Evolutionary conservation across 2,113 vertebrate species (phyloP), one percentile per base, ranked within the genome.

Genomic region (Anarrhichthys ocellatus): DNA sequence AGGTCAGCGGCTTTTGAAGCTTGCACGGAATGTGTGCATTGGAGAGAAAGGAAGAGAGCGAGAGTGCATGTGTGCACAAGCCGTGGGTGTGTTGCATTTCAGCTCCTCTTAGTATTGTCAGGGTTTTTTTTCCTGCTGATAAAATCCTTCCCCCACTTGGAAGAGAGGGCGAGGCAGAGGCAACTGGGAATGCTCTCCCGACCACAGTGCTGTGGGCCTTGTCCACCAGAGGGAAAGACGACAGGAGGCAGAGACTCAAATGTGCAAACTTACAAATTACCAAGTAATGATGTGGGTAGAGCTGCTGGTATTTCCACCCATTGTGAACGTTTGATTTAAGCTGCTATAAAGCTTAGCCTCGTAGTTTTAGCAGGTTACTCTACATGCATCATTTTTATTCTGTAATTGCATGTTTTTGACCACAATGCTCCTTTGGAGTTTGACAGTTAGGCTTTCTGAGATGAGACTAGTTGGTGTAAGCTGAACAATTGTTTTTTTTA

Each of bases 1-100:
- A 90, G 89, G 87, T 94, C 93, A 94, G 89, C 87, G 90, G 86
- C 88, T 90, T 46, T 92, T 88, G 86, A 80, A 81, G 87, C 85
- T 86, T 69, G 82, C 88, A 81, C 50, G 54, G 85, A 84, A 79
- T 58, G 72, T 81, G 84, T 87, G 86, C 89, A 81, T 44, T 71
- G 81, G 84, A 84, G 89, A 90, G 85, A 90, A 86, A 89, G 82
- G 54, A 69, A 63, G 88, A 84, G 79, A 67, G 70, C 6, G 66
- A 78, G 87, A 61, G 81, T 89, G 73, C 59, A 75, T 82, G 79
- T 82, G 88, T 38, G 71, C 78, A 81, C 64, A 70, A 87, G 87
- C 88, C 24, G 80, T 86, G 84, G 79, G 82, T 86, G 84, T 83
- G 74, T 84, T 88, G 78, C 56, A 22, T 76, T 74, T 73, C 65